These are phyloP conservation scores for Cossypha dichroa DNA, from an alignment of 2,797 vertebrate genomes.

Conservation along the genomic window DNA sequence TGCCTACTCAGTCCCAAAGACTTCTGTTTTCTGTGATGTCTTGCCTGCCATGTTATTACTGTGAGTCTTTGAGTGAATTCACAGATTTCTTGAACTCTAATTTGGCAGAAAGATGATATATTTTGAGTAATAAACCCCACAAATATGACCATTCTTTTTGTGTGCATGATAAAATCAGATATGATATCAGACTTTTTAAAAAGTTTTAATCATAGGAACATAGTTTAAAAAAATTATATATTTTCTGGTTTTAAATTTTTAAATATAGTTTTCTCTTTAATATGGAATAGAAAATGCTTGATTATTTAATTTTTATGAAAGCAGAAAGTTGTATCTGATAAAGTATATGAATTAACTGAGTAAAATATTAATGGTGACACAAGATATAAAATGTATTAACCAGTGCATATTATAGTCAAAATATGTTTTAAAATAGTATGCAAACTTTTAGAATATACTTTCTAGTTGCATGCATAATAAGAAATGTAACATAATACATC, in stretches of 20 bases:
- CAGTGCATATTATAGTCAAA: background rate
- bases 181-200: background rate
- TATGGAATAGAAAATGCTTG: background rate
- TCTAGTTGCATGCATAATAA: background rate
- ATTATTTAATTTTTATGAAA: background rate
- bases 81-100: background rate
- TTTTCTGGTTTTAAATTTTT: background rate
- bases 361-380: background rate
- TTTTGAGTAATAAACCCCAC: background rate
- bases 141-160: background rate
- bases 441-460: background rate
- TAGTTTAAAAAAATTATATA: accelerated
- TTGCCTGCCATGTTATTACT: background rate
- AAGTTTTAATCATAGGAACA: background rate
- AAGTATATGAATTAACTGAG: background rate
- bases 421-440: background rate
- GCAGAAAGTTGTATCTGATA: background rate
- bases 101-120: background rate
- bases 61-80: background rate
- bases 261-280: background rate
- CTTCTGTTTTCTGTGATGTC: background rate
- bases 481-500: background rate
- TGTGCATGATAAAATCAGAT: background rate
- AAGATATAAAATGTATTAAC: background rate
- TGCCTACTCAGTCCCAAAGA: background rate